Base-by-base conservation (phyloP, 2,113 vertebrate species). In the Xiphophorus maculatus region DNA sequence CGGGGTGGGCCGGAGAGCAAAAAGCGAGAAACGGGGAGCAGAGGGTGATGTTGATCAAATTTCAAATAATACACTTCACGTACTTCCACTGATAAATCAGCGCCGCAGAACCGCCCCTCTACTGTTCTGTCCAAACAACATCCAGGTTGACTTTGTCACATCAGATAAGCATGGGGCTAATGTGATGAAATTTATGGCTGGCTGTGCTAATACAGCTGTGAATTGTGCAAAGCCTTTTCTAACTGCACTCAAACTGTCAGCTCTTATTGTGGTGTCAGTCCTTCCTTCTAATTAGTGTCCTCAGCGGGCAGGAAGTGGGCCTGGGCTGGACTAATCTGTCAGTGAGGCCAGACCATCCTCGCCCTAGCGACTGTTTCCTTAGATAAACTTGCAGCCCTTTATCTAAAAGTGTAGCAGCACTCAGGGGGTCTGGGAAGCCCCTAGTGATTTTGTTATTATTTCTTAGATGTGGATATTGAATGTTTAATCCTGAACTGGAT, bases 311-410 rank as follows among this genome's bases (percentile, higher is more conserved):
- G 98, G 98, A 99, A 98, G 97, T 96, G 95, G 96, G 96, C 95
- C 96, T 95, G 94, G 95, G 93, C 94, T 92, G 95, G 96, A 97
- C 97, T 99, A 99, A 99, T 98, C 96, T 97, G 96, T 97, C 96
- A 94, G 93, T 87, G 96, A 94, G 93, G 90, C 94, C 96, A 97
- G 96, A 95, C 97, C 97, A 97, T 98, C 97, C 95, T 96, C 87
- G 92, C 90, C 95, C 96, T 93, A 84, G 93, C 95, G 92, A 96
- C 96, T 99, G 98, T 99, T 99, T 99, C 98, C 97, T 98, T 94
- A 96, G 98, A 99, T 99, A 99, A 99, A 97, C 95, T 93, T 93
- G 76, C 73, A 81, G 87, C 82, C 80, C 90, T 91, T 93, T 91
- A 92, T 92, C 92, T 89, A 54, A 83, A 84, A 86, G 87, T 87